Evolutionary conservation across 2,797 vertebrate species (phyloP).

Genomic region (Percopsis omiscomaycus): DNA sequence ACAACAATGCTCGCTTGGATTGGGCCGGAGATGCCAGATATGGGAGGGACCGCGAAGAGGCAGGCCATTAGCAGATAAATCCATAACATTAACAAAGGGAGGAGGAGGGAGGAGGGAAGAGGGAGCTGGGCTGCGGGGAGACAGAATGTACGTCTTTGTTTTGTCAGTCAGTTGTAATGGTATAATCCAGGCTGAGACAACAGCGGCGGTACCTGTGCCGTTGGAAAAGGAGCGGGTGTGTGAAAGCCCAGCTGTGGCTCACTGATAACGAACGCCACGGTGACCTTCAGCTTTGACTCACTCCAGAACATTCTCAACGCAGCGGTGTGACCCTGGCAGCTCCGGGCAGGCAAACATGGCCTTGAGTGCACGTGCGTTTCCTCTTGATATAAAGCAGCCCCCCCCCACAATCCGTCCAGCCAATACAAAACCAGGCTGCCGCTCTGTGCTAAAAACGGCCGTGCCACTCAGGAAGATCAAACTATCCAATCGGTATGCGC

Average conservation of each 20-base stretch:
- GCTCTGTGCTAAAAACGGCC: slow-evolving; percentile 74
- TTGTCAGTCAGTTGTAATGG: slow-evolving; percentile 25
- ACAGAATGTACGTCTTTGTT: slow-evolving; percentile 37
- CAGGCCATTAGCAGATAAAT: slow-evolving; percentile 73
- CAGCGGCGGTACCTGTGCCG: slow-evolving; percentile 13
- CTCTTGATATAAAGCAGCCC: slow-evolving; percentile 46
- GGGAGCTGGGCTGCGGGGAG: slow-evolving; percentile 41
- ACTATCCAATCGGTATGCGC: slow-evolving; percentile 73
- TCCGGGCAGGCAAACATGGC: slow-evolving; percentile 42
- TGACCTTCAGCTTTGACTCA: slow-evolving; percentile 62
- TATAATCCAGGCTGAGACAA: slow-evolving; percentile 35
- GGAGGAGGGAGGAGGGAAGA: slow-evolving; percentile 31
- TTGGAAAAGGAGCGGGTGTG: slow-evolving; percentile 4
- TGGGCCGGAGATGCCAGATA: slow-evolving; percentile 56
- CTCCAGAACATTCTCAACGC: slow-evolving; percentile 38
- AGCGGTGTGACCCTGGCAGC: slow-evolving; percentile 44
- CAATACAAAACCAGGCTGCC: slow-evolving; percentile 64
- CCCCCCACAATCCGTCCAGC: slow-evolving; percentile 52
- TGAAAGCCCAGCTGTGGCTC: slow-evolving; percentile 33
- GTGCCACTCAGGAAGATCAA: slow-evolving; percentile 76
- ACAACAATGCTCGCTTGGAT: slow-evolving; percentile 39
- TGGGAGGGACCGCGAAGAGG: slow-evolving; percentile 50
- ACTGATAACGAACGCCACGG: slow-evolving; percentile 42
- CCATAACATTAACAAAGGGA: slow-evolving; percentile 74
- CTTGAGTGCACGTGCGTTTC: slow-evolving; percentile 41